Base-by-base conservation (phyloP, 2,888 invertebrate genomes). In the Neoascia interrupta region DNA sequence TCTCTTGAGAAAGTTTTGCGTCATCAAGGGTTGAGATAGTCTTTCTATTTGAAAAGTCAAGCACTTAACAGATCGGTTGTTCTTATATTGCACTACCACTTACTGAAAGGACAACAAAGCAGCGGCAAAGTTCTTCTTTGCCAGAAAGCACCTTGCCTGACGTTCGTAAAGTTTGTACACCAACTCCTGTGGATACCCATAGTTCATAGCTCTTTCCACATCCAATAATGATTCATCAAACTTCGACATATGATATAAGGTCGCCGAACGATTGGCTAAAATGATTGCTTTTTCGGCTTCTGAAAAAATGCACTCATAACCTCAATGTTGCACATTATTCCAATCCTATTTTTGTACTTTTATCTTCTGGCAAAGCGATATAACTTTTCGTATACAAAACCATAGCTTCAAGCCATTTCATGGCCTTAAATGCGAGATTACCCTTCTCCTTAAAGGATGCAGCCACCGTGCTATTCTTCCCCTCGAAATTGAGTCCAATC, bases 211-310 rank as follows among this genome's bases (percentile, higher is more conserved):
- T 63, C 93, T 91, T 49, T 92, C 90, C n/a, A 94, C 92, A 84
- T 96, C 96, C 5, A 91, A 89, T 34, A 96, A 85, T 0, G 94
- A 91, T 43, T 92, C 90, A 80, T 93, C 91, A 84, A 91, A 92
- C 81, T 92, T 91, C 73, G 92, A 90, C 85, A 95, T 86, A 84
- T 95, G 94, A 84, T 93, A 94, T 31, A 95, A 90, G 0, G 94
- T 91, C 0, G 96, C 96, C 23, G 96, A 96, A 6, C 96, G 91
- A 86, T 96, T 96, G 0, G 95, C 95, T 81, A 94, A 89, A 3
- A 94, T 90, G 36, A 95, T 92, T 0, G 94, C 90, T 2, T 93
- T 86, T 58, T 94, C 92, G 81, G 90, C 89, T 72, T 88, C 93
- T 93, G 3, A 18, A 10, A 21, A 49, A n/a, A 23, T 28, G 21